Base-by-base conservation (phyloP, 92 coral and sea anemone genomes). In the Nematostella vectensis region DNA sequence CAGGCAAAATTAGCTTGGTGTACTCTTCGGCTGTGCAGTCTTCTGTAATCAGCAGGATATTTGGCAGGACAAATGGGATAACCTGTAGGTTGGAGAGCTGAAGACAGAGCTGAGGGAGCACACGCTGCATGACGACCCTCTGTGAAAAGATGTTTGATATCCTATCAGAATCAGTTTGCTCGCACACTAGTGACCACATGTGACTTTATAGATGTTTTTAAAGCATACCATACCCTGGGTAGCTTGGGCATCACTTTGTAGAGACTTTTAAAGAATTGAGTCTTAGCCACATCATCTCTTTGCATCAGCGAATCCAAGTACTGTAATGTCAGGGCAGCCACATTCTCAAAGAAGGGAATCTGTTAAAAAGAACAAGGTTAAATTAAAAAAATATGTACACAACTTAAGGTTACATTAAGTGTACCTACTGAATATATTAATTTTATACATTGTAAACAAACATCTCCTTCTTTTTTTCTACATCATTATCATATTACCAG, bases 161-260 rank as follows among this genome's bases (percentile, higher is more conserved):
- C 2, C 19, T 15, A 47, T 49, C 2, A 54, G 36, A 0, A 13
- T 23, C 8, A 1, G n/a, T n/a, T n/a, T n/a, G n/a, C n/a, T n/a
- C n/a, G n/a, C n/a, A n/a, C n/a, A n/a, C n/a, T n/a, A n/a, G n/a
- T n/a, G n/a, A n/a, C n/a, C n/a, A n/a, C n/a, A n/a, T n/a, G n/a
- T n/a, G n/a, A n/a, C n/a, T n/a, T n/a, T n/a, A n/a, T n/a, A n/a
- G n/a, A n/a, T n/a, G n/a, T n/a, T n/a, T n/a, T n/a, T n/a, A n/a
- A n/a, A n/a, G n/a, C n/a, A n/a, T n/a, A n/a, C n/a, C n/a, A n/a
- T 76, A 89, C 97, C 97, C 84, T 89, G 29, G 97, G 97, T 16
- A 89, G 69, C 72, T 86, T 86, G 17, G 95, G 76, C 77, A 89
- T 89, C 45, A 89, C 83, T 76, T 89, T 89, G 69, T 89, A 89